Percentiles rank a stretch among this genome's conserved stretches.
phyloP scores from a whole-genome alignment of 2,888 invertebrate genomes.

The Drosophila lutescens region DNA sequence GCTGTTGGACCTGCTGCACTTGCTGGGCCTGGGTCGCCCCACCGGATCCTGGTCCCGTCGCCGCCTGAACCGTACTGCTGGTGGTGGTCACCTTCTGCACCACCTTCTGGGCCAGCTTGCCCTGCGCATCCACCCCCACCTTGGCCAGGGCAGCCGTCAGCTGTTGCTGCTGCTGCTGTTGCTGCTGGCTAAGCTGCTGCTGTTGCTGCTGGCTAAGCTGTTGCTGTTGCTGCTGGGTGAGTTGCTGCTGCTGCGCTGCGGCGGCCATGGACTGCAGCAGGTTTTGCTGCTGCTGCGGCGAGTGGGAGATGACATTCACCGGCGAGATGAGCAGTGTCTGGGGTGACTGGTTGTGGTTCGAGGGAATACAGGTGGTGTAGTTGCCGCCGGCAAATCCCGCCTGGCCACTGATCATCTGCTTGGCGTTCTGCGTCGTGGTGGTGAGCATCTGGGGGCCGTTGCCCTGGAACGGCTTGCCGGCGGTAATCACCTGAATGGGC shows the following conservation, averaged over 20 bases:
- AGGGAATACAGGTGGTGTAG: slow-evolving; percentile 88
- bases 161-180: slow-evolving; percentile 67
- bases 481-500: slow-evolving; percentile 89
- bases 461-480: slow-evolving; percentile 93
- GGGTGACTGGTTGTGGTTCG: slow-evolving; percentile 90
- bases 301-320: slow-evolving; percentile 82
- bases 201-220: slow-evolving; percentile 50
- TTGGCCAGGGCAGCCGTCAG: slow-evolving; percentile 42
- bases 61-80: slow-evolving; percentile 80
- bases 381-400: slow-evolving; percentile 85
- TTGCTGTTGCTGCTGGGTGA: slow-evolving; percentile 70
- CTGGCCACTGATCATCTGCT: slow-evolving; percentile 87
- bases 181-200: slow-evolving; percentile 44
- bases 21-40: slow-evolving; percentile 55
- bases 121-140: slow-evolving; percentile 67
- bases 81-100: slow-evolving; percentile 85
- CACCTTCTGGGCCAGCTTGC: slow-evolving; percentile 85
- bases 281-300: slow-evolving; percentile 84
- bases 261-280: slow-evolving; percentile 83
- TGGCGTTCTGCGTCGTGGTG: slow-evolving; percentile 87
- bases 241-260: slow-evolving; percentile 76
- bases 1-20: slow-evolving; percentile 82
- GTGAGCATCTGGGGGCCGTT: slow-evolving; percentile 94
- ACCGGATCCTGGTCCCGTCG: slow-evolving; percentile 80
- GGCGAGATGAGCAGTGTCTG: slow-evolving; percentile 91